Percentiles rank a stretch among this genome's conserved stretches.
phyloP scores from a whole-genome alignment of 1,140 invertebrate genomes.

The Mizuhopecten yessoensis region DNA sequence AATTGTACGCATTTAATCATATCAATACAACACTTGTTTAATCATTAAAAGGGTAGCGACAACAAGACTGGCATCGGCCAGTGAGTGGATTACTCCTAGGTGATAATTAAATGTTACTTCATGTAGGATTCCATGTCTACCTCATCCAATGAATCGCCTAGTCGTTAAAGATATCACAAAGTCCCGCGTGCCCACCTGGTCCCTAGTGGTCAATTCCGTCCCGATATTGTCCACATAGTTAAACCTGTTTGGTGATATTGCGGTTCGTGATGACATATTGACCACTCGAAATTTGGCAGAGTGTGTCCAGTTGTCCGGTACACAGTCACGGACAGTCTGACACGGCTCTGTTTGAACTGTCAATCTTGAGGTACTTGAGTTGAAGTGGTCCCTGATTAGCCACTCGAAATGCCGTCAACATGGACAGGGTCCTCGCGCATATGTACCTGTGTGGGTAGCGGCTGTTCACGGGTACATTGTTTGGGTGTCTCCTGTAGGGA shows the following conservation, averaged over 20 bases:
- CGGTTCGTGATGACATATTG: constrained; percentile 21
- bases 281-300: neutral
- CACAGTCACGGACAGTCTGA: constrained; percentile 16
- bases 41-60: neutral
- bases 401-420: neutral
- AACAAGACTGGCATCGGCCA: neutral
- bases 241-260: neutral
- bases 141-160: neutral
- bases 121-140: too few species aligned
- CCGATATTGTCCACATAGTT: neutral
- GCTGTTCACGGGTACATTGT: neutral
- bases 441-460: neutral
- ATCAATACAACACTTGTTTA: neutral
- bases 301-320: neutral
- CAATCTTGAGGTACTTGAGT: neutral
- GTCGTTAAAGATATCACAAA: neutral
- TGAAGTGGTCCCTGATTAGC: neutral
- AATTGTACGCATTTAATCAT: too few species aligned
- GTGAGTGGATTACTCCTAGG: neutral
- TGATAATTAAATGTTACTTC: too few species aligned
- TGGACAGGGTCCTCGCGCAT: too few species aligned
- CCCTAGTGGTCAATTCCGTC: neutral
- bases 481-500: neutral
- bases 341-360: constrained; percentile 25
- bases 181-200: neutral